These are phyloP conservation scores for Trichonephila clavata DNA, from an alignment of 1,140 invertebrate genomes.

Conservation along the genomic window DNA sequence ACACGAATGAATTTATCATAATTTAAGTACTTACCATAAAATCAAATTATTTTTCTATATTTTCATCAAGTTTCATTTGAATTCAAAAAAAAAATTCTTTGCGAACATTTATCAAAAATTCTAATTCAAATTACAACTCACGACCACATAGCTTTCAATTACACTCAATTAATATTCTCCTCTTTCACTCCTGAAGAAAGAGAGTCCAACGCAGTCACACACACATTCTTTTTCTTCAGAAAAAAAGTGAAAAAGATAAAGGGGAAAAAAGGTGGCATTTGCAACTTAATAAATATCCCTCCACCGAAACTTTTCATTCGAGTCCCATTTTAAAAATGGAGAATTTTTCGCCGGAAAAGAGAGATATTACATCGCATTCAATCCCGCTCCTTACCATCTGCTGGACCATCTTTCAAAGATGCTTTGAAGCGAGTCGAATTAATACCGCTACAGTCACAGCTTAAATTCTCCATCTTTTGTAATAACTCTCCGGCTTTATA, in stretches of 20 bases:
- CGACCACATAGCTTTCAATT: neutral
- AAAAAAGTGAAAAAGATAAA: neutral
- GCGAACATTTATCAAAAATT: too few species aligned
- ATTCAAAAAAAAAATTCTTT: too few species aligned
- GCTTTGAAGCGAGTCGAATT: conserved; percentile 31
- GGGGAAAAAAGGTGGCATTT: neutral
- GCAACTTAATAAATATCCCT: neutral
- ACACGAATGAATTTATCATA: too few species aligned
- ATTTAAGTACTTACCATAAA: too few species aligned
- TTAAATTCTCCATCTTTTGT: conserved; percentile 38
- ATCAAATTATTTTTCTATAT: too few species aligned
- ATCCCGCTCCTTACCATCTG: conserved; percentile 15
- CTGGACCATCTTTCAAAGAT: neutral
- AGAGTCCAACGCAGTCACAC: too few species aligned
- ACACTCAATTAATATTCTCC: neutral
- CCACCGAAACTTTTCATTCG: neutral
- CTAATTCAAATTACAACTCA: neutral
- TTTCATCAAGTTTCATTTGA: too few species aligned
- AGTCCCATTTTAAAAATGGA: neutral
- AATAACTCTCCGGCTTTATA: conserved; percentile 2
- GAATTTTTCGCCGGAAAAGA: neutral
- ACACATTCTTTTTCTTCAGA: neutral
- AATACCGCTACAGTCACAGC: neutral
- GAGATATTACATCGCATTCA: conserved; percentile 2
- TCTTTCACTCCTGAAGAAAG: too few species aligned